A percentile compares a stretch with the other conserved stretches of the same genome.
These are phyloP conservation scores for Diplodus puntazzo DNA, from an alignment of 2,797 vertebrate species.

Conservation along the genomic window DNA sequence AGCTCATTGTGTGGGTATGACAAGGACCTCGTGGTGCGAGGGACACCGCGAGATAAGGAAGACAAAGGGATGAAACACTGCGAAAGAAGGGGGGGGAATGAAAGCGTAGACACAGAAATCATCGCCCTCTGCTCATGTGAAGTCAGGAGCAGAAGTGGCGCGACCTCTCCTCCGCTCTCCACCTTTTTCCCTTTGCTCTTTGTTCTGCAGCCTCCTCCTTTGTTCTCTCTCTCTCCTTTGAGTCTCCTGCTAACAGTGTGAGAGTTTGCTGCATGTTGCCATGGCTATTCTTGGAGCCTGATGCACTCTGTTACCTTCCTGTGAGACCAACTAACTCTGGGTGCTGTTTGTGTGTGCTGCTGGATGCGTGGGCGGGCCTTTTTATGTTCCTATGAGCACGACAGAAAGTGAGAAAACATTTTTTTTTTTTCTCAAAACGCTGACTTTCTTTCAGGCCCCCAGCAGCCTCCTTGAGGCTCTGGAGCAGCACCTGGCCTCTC, in stretches of 20 bases:
- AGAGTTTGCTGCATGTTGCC: slow-evolving; percentile 81
- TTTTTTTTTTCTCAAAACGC: neutral
- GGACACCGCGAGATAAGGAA: neutral
- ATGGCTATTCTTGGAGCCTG: slow-evolving; percentile 76
- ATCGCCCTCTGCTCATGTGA: slow-evolving; percentile 18
- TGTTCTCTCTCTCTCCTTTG: slow-evolving; percentile 58
- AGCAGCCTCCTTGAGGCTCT: slow-evolving; percentile 95
- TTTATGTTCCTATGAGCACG: slow-evolving; percentile 32
- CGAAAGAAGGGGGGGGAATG: neutral
- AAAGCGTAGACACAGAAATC: neutral
- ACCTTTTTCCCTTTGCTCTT: slow-evolving; percentile 47
- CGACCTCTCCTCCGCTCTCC: slow-evolving; percentile 49
- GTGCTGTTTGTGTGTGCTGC: slow-evolving; percentile 45
- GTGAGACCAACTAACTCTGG: slow-evolving; percentile 73
- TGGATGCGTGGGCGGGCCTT: slow-evolving; percentile 26
- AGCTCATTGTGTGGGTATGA: slow-evolving; percentile 3
- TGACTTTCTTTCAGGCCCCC: slow-evolving; percentile 85
- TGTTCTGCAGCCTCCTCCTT: slow-evolving; percentile 61
- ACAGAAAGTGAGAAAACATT: slow-evolving; percentile 4
- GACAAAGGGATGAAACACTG: slow-evolving; percentile 6
- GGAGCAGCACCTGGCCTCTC: slow-evolving; percentile 95
- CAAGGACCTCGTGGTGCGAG: neutral
- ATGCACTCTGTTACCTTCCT: slow-evolving; percentile 76
- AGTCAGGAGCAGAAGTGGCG: slow-evolving; percentile 29
- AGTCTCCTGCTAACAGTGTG: slow-evolving; percentile 69